These are phyloP conservation scores for Astyanax mexicanus DNA, from an alignment of 2,797 vertebrate genomes.

Conservation along the genomic window DNA sequence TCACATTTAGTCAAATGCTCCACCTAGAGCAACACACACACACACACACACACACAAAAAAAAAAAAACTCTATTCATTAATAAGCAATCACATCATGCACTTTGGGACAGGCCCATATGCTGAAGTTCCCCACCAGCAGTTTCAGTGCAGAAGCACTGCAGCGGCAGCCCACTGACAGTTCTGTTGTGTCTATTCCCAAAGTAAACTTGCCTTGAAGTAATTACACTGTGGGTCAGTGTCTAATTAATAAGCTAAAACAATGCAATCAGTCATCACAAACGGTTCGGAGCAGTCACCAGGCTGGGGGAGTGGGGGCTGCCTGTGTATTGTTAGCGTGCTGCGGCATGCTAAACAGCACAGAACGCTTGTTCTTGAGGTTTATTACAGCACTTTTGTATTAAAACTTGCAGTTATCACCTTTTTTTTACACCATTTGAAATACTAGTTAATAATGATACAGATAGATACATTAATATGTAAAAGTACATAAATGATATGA, in stretches of 20 bases:
- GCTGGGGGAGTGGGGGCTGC: neutral
- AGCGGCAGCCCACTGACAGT: conserved; percentile 28
- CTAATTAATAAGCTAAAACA: conserved; percentile 53
- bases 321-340: conserved; percentile 23
- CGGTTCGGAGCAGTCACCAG: conserved; percentile 34
- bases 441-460: too few species aligned
- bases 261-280: conserved; percentile 52
- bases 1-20: neutral
- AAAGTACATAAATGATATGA: neutral
- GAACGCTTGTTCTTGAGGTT: neutral
- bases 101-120: conserved; percentile 40
- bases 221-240: conserved; percentile 51
- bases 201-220: conserved; percentile 51
- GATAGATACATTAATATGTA: too few species aligned
- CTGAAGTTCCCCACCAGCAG: conserved; percentile 45
- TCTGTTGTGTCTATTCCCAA: conserved; percentile 46
- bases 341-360: conserved; percentile 25
- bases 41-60: too few species aligned
- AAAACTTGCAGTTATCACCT: neutral
- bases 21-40: conserved; percentile 16
- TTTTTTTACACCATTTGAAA: neutral
- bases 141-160: conserved; percentile 28
- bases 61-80: conserved; percentile 41
- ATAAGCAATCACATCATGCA: conserved; percentile 35
- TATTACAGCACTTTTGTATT: neutral